Evolutionary conservation across 1,140 invertebrate genomes (phyloP), one percentile per base, ranked within the genome.

Genomic region (Nasonia longicornis): DNA sequence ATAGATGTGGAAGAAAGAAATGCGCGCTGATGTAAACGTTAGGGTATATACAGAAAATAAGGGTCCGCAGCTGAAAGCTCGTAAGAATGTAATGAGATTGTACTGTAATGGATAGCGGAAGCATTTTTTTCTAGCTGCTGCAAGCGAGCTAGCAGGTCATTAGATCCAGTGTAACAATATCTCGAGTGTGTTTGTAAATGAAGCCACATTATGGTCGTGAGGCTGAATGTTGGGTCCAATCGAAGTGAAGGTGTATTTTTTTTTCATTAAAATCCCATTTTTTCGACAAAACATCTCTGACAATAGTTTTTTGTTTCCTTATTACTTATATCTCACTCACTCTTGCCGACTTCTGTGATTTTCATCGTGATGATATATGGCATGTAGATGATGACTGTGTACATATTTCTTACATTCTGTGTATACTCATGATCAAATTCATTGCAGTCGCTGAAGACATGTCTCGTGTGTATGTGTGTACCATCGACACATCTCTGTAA

Each of bases 1-100:
- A 26, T 26, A 35, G 31, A 35, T 35, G 7, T 42, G 85, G 83
- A 87, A 87, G 84, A 66, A 84, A 58, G 52, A 87, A 85, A 86
- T 64, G 70, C 70, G 80, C 67, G 70, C 70, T 66, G 42, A 67
- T 72, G 75, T 72, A 82, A 80, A 73, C 75, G 58, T 82, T 82
- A 82, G 42, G 42, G 42, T 77, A 76, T 74, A 67, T n/a, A 74
- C 70, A 84, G 85, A 86, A 84, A 85, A 85, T n/a, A 20, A 85
- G 79, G 81, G 85, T 88, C 85, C 85, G 86, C 87, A 86, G 64
- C 42, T 38, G 87, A 86, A 86, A 83, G 85, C 81, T 84, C 85
- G 87, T 88, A 88, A 87, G 85, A 87, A 88, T 89, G 87, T 88
- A 86, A 88, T 85, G 86, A 87, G 86, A 84, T 80, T 82, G 80